These are phyloP conservation scores for Carassius auratus DNA, from an alignment of 2,113 vertebrate genomes.

Conservation along the genomic window DNA sequence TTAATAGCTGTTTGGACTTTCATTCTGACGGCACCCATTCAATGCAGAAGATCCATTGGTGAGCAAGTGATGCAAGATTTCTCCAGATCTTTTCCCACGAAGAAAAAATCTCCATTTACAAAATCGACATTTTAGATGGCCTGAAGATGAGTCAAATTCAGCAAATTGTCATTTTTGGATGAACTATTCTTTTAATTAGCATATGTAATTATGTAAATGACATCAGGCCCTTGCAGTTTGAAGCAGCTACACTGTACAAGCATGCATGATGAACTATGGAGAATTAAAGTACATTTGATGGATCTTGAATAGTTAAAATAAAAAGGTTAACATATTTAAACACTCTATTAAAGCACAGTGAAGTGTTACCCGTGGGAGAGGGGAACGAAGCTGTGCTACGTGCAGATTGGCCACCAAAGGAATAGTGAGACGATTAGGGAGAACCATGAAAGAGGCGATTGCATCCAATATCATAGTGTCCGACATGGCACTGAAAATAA, in stretches of 20 bases:
- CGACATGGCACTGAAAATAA: conserved; percentile 82
- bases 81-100: no score
- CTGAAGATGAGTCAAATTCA: no score
- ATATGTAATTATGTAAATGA: conserved; percentile 6
- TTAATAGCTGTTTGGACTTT: no score
- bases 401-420: conserved; percentile 87
- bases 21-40: no score
- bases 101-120: no score
- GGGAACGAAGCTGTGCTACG: conserved; percentile 88
- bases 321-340: conserved; percentile 19
- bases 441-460: conserved; percentile 88
- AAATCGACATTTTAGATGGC: no score
- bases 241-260: conserved; percentile 10
- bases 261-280: conserved; percentile 23
- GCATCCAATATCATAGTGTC: conserved; percentile 95
- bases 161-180: no score
- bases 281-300: conserved; percentile 8
- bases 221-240: neutral
- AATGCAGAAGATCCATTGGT: no score
- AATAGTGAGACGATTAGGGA: conserved; percentile 90
- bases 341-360: conserved; percentile 16
- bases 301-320: neutral
- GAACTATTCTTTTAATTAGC: neutral
- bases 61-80: no score
- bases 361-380: conserved; percentile 87